Evolutionary conservation across 2,113 vertebrate genomes (phyloP).

Genomic region (Orthonyx spaldingii): DNA sequence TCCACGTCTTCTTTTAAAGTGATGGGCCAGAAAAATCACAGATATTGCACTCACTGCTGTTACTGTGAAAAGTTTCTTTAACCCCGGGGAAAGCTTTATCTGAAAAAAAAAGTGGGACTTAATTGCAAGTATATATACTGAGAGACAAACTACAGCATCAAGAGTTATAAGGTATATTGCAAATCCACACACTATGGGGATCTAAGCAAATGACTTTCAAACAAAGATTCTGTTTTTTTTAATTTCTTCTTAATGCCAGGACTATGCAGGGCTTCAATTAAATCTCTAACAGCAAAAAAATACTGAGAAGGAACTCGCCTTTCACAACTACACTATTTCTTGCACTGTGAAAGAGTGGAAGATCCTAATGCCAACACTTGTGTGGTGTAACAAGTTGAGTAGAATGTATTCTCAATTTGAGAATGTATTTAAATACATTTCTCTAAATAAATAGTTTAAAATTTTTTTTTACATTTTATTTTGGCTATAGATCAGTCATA

Average conservation of each 20-base stretch:
- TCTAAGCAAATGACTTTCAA: neutral
- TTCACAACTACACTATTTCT: neutral
- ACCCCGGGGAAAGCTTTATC: constrained; percentile 82
- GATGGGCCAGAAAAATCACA: constrained; percentile 86
- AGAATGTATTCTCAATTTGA: neutral
- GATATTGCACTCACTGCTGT: constrained; percentile 86
- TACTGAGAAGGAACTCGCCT: neutral
- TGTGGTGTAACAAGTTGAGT: neutral
- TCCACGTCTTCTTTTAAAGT: constrained; percentile 89
- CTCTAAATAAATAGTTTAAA: neutral
- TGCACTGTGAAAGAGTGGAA: neutral
- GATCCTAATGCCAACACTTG: neutral
- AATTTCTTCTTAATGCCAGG: neutral
- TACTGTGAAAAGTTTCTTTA: constrained; percentile 85
- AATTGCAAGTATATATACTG: neutral
- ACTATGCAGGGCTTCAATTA: neutral
- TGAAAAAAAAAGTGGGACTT: constrained; percentile 44
- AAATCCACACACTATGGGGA: neutral
- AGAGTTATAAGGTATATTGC: neutral
- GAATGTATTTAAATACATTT: neutral
- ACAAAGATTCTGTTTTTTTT: neutral
- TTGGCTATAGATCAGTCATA: neutral
- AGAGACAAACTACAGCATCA: neutral
- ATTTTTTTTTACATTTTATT: neutral
- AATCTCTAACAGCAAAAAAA: neutral